These are phyloP conservation scores for Anguilla megastoma DNA, from an alignment of 2,797 vertebrate species.

Conservation along the genomic window DNA sequence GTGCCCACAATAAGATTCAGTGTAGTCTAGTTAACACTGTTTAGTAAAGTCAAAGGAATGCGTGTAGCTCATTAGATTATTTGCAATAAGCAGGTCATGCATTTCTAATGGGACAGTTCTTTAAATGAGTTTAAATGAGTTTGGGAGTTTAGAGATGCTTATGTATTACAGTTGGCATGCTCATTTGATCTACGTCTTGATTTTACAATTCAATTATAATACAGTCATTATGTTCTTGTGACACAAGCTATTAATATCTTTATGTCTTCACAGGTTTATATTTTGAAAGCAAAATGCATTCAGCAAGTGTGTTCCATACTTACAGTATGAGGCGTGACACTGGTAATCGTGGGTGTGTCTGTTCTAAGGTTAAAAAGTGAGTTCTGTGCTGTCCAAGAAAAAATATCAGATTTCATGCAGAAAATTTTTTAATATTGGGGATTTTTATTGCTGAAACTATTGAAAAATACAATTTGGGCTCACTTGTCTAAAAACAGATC, in stretches of 20 bases:
- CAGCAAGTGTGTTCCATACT: neutral
- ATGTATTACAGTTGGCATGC: neutral
- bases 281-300: neutral
- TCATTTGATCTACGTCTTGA: slow-evolving; percentile 21
- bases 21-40: neutral
- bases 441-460: too few species aligned
- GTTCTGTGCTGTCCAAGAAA: neutral
- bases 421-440: too few species aligned
- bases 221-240: slow-evolving; percentile 56
- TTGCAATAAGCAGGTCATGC: slow-evolving; percentile 6
- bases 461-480: too few species aligned
- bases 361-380: neutral
- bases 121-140: slow-evolving; percentile 6
- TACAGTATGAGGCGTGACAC: too few species aligned
- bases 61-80: slow-evolving; percentile 12
- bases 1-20: neutral
- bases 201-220: slow-evolving; percentile 36
- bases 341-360: neutral
- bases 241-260: slow-evolving; percentile 34
- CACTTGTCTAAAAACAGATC: too few species aligned
- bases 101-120: slow-evolving; percentile 27
- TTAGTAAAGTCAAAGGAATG: slow-evolving; percentile 14
- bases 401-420: too few species aligned
- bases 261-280: neutral
- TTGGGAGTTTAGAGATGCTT: slow-evolving; percentile 7